phyloP scores from a whole-genome alignment of 2,113 vertebrate genomes.

The Sminthopsis crassicaudata region DNA sequence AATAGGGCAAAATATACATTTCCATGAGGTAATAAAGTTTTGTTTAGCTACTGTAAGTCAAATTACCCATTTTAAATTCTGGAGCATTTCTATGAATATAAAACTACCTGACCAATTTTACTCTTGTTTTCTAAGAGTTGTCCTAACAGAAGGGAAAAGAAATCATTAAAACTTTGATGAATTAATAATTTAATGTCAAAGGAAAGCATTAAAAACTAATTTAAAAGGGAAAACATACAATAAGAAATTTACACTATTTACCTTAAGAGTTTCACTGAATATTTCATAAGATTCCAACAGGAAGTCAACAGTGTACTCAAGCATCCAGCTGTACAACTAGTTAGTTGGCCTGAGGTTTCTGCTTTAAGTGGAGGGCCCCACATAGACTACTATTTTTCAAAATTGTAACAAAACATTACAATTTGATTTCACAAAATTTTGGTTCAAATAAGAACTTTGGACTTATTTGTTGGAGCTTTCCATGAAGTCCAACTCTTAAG shows the following conservation, averaged over 20 bases:
- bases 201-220: constrained; percentile 17
- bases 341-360: constrained; percentile 13
- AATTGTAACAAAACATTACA: constrained; percentile 24
- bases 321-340: not conserved
- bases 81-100: constrained; percentile 15
- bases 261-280: not conserved
- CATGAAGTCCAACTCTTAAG: not conserved
- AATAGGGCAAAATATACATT: not conserved
- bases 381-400: constrained; percentile 27
- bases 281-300: not conserved
- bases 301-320: not conserved
- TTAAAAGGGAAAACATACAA: constrained; percentile 15
- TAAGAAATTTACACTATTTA: constrained; percentile 24
- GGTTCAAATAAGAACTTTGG: constrained; percentile 41
- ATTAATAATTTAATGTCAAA: not conserved
- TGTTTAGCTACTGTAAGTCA: not conserved
- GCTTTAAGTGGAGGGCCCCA: constrained; percentile 30
- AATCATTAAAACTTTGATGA: not conserved
- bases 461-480: constrained; percentile 4
- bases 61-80: not conserved
- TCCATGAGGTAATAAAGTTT: not conserved
- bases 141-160: constrained; percentile 20
- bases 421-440: constrained; percentile 42
- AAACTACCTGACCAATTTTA: constrained; percentile 4
- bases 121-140: not conserved